These are phyloP conservation scores for Cephalopterus ornatus DNA, from an alignment of 2,113 vertebrate genomes.

Conservation along the genomic window DNA sequence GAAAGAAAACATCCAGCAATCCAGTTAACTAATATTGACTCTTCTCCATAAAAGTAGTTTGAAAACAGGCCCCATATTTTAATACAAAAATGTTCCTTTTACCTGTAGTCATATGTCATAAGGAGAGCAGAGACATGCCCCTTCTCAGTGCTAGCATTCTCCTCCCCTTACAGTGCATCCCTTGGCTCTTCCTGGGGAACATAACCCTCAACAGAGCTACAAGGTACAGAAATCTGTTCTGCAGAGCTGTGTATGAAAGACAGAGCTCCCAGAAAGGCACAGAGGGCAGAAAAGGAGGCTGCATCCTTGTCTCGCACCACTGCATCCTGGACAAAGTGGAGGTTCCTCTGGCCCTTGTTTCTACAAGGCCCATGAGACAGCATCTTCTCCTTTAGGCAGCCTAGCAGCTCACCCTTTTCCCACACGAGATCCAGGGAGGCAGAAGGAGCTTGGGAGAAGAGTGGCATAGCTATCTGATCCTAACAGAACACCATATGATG, in stretches of 20 bases:
- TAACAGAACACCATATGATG: neutral
- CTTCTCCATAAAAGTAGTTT: neutral
- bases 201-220: neutral
- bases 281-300: neutral
- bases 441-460: neutral
- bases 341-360: neutral
- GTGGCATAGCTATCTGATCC: neutral
- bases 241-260: neutral
- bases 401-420: neutral
- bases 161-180: neutral
- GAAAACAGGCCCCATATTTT: neutral
- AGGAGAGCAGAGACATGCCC: neutral
- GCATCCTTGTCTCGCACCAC: neutral
- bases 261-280: neutral
- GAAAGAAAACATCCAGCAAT: neutral
- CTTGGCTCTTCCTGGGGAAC: neutral
- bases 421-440: neutral
- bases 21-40: neutral
- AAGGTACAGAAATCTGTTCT: neutral
- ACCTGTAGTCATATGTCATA: neutral
- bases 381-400: neutral
- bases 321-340: neutral
- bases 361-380: neutral
- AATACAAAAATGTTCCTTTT: slow-evolving; percentile 9
- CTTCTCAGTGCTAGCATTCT: neutral